Conservation (phyloP, 2,113 vertebrate genomes). For the Gymnogyps californianus region DNA sequence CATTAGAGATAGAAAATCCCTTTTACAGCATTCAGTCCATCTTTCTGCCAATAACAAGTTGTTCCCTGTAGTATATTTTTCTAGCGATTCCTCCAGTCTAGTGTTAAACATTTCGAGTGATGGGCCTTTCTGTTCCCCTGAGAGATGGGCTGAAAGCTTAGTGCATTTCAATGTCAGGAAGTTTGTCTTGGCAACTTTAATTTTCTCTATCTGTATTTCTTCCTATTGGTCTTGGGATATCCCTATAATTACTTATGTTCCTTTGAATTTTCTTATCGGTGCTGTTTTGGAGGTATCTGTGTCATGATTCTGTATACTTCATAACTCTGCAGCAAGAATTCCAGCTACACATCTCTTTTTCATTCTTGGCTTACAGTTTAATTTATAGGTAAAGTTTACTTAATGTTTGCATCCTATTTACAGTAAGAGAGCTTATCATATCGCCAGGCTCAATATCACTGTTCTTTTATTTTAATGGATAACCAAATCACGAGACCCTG, state of each 20-base stretch:
- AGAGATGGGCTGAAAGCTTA: not conserved
- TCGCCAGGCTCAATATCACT: not conserved
- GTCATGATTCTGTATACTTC: not conserved
- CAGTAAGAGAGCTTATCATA: not conserved
- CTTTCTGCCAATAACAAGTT: slow-evolving; percentile 57
- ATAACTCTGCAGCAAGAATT: not conserved
- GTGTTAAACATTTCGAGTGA: slow-evolving; percentile 29
- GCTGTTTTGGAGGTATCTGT: not conserved
- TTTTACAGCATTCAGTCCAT: slow-evolving; percentile 57
- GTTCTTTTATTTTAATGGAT: not conserved
- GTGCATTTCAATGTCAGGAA: slow-evolving; percentile 37
- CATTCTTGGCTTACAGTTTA: not conserved
- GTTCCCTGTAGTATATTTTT: slow-evolving; percentile 30
- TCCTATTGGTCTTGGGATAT: not conserved
- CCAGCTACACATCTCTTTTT: not conserved
- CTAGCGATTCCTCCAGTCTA: not conserved
- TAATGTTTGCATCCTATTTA: not conserved
- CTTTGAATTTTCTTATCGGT: not conserved
- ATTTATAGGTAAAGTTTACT: not conserved
- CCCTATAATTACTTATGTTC: not conserved
- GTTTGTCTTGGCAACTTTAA: slow-evolving; percentile 16
- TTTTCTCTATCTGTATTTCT: not conserved
- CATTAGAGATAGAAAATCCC: slow-evolving; percentile 58
- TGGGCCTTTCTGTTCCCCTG: not conserved
- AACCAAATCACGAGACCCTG: not conserved